Percentiles rank a stretch among this genome's conserved stretches.
phyloP scores from a whole-genome alignment of 2,888 invertebrate genomes.

The Salticus scenicus region DNA sequence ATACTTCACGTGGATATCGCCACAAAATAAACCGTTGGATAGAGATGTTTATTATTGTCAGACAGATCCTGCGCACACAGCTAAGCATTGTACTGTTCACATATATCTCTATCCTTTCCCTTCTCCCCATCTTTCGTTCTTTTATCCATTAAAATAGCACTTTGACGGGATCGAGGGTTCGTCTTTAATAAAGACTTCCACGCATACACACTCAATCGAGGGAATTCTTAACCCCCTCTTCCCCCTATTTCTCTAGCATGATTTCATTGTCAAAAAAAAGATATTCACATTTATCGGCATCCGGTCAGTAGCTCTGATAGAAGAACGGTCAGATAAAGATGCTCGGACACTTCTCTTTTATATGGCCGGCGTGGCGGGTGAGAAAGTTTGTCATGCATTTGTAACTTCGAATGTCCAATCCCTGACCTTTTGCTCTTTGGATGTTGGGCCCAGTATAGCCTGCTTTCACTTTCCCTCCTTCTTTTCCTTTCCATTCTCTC shows the following conservation, averaged over 20 bases:
- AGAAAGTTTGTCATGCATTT: slow-evolving; percentile 58
- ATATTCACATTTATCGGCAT: slow-evolving; percentile 8
- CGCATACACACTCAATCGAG: background rate
- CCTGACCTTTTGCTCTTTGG: slow-evolving; percentile 23
- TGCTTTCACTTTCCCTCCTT: background rate
- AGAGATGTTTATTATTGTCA: slow-evolving; percentile 1
- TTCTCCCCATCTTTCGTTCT: background rate
- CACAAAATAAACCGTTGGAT: background rate
- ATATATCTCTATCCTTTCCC: background rate
- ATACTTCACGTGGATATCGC: too few species aligned
- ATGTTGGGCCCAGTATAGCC: background rate
- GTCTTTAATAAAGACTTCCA: slow-evolving; percentile 19
- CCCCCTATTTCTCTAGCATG: background rate
- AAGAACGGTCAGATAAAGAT: slow-evolving; percentile 35
- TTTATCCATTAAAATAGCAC: slow-evolving; percentile 9
- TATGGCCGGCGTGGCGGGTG: slow-evolving; percentile 18
- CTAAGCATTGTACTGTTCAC: background rate
- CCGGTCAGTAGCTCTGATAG: slow-evolving; percentile 30
- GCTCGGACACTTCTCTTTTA: slow-evolving; percentile 11
- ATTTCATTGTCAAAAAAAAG: slow-evolving; percentile 1
- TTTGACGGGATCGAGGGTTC: background rate
- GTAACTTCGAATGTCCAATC: slow-evolving; percentile 33
- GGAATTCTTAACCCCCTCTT: background rate
- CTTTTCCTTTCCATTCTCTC: background rate
- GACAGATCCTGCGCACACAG: background rate